Evolutionary conservation across 37 sponge, comb jelly and placozoan genomes (phyloP).

Genomic region (Chondrosia reniformis): DNA sequence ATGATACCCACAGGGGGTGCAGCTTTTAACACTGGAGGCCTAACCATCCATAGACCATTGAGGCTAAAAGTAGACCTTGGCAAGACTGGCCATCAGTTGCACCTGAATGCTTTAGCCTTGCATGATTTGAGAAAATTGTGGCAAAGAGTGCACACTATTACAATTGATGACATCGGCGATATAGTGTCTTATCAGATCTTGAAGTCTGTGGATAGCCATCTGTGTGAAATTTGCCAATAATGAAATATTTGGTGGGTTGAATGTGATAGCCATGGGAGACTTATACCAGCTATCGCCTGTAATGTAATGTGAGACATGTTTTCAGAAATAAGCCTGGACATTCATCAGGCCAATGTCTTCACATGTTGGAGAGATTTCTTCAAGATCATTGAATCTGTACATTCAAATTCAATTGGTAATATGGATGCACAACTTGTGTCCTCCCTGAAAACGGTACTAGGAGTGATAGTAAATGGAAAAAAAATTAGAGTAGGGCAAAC

Average conservation of each 20-base stretch:
- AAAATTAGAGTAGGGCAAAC: too few species aligned
- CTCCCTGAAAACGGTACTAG: too few species aligned
- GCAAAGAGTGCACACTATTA: conserved; percentile 12
- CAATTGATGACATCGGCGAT: conserved; percentile 33
- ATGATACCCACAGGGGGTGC: conserved; percentile 19
- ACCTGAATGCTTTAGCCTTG: neutral
- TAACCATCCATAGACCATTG: conserved; percentile 5
- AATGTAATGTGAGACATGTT: neutral
- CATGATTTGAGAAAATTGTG: too few species aligned
- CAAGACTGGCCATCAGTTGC: neutral
- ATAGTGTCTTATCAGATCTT: too few species aligned
- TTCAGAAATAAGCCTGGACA: neutral
- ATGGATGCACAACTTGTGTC: too few species aligned
- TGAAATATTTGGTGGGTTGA: too few species aligned
- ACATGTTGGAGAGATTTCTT: neutral
- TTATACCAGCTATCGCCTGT: conserved; percentile 4
- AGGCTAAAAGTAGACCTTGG: conserved; percentile 4
- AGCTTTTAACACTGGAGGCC: conserved; percentile 29
- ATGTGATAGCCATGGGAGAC: too few species aligned
- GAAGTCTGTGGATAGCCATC: neutral
- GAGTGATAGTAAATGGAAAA: too few species aligned
- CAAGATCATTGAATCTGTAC: neutral
- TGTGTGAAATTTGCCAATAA: conserved; percentile 3
- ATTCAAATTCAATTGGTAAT: too few species aligned
- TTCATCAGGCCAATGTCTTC: neutral